These are phyloP conservation scores for Antrozous pallidus DNA, from an alignment of 2,797 vertebrate species.

Conservation along the genomic window DNA sequence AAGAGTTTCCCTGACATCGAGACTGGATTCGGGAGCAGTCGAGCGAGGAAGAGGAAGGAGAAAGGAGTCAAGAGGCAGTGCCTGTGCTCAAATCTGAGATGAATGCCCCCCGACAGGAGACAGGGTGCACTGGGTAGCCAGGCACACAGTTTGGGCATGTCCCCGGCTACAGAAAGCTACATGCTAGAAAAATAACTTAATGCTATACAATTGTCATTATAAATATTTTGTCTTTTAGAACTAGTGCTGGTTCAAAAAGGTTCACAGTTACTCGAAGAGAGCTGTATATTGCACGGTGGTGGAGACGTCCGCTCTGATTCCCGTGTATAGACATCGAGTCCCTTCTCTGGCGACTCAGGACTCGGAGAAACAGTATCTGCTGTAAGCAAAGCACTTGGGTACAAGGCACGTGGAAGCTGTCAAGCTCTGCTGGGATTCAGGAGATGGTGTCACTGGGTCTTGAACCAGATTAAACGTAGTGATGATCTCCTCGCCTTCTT, in stretches of 20 bases:
- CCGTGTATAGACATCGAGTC: conserved; percentile 82
- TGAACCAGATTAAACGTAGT: neutral
- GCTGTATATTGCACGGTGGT: conserved; percentile 84
- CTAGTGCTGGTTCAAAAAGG: conserved; percentile 79
- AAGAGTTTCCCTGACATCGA: neutral
- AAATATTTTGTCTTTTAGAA: conserved; percentile 84
- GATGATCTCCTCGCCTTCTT: conserved; percentile 36
- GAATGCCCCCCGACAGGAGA: conserved; percentile 28
- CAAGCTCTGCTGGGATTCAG: conserved; percentile 63
- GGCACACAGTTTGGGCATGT: conserved; percentile 68
- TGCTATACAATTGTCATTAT: conserved; percentile 85
- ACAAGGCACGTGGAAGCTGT: conserved; percentile 82
- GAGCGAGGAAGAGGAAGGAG: neutral
- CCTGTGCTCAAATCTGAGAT: conserved; percentile 75
- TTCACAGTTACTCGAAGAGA: conserved; percentile 85
- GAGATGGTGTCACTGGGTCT: conserved; percentile 13
- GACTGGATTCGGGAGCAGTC: neutral
- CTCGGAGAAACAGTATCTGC: conserved; percentile 73
- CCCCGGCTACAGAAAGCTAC: conserved; percentile 70
- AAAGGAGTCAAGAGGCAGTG: conserved; percentile 49
- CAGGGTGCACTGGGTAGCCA: conserved; percentile 23
- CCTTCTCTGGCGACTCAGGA: conserved; percentile 77
- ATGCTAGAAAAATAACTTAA: conserved; percentile 85
- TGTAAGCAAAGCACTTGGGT: conserved; percentile 83
- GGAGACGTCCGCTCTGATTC: conserved; percentile 79